A percentile compares a stretch with the other conserved stretches of the same genome.
These are phyloP conservation scores for Trichogramma pretiosum DNA, from an alignment of 1,140 invertebrate species.

Conservation along the genomic window DNA sequence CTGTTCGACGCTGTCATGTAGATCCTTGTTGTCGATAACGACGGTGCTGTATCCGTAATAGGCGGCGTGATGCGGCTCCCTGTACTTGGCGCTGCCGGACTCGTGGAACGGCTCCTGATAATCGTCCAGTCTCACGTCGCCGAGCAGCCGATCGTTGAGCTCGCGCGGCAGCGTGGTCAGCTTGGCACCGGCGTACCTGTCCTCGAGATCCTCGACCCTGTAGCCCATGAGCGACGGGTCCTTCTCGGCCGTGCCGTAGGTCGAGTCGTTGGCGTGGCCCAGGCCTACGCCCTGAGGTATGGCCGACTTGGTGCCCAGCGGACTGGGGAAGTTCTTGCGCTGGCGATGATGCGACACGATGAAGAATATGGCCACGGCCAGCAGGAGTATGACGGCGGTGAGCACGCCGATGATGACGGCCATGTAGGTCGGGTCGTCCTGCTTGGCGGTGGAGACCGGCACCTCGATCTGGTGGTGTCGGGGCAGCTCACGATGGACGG, in stretches of 20 bases:
- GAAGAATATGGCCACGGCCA: slow-evolving; percentile 52
- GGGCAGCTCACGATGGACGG: slow-evolving; percentile 38
- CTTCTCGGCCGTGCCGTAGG: slow-evolving; percentile 43
- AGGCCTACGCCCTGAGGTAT: slow-evolving; percentile 41
- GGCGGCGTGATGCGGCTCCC: slow-evolving; percentile 42
- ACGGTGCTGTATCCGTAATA: slow-evolving; percentile 50
- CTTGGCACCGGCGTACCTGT: slow-evolving; percentile 40
- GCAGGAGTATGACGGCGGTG: slow-evolving; percentile 53
- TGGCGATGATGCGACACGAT: slow-evolving; percentile 52
- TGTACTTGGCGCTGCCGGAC: slow-evolving; percentile 32
- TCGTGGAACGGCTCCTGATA: slow-evolving; percentile 50
- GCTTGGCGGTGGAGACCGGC: slow-evolving; percentile 41
- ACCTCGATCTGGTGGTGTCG: slow-evolving; percentile 33
- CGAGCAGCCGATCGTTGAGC: slow-evolving; percentile 41
- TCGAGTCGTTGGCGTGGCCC: slow-evolving; percentile 40
- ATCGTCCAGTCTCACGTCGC: slow-evolving; percentile 43
- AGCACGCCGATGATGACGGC: slow-evolving; percentile 59
- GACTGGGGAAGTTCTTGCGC: slow-evolving; percentile 48
- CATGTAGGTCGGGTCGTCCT: slow-evolving; percentile 53
- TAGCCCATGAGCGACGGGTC: slow-evolving; percentile 43
- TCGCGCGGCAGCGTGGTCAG: slow-evolving; percentile 40
- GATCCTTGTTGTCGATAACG: slow-evolving; percentile 46
- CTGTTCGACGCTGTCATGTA: slow-evolving; percentile 44
- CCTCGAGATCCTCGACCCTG: slow-evolving; percentile 42
- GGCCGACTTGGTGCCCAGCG: slow-evolving; percentile 41